phyloP scores from a whole-genome alignment of 2,113 vertebrate species.

The Tilapia sparmanii region DNA sequence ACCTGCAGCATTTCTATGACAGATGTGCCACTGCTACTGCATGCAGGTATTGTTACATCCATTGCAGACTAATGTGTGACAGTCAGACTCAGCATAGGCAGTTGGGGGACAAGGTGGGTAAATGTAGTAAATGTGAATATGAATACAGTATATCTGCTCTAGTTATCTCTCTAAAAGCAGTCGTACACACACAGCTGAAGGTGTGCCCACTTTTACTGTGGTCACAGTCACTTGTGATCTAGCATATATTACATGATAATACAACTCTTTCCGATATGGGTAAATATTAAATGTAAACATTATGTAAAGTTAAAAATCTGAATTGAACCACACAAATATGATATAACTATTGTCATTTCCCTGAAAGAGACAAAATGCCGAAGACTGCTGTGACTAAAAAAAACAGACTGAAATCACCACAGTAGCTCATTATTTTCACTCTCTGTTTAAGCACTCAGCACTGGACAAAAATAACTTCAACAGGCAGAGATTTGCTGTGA shows the following conservation, averaged over 20 bases:
- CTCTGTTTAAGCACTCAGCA: neutral
- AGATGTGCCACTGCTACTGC: neutral
- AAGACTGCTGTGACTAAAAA: neutral
- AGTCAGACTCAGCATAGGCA: neutral
- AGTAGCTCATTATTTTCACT: neutral
- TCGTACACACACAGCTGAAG: neutral
- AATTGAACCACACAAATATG: neutral
- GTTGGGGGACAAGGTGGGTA: neutral
- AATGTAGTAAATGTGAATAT: neutral
- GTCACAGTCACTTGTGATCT: neutral
- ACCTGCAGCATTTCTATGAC: neutral
- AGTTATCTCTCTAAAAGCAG: neutral
- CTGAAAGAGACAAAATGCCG: neutral
- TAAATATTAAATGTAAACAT: neutral
- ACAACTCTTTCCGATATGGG: neutral
- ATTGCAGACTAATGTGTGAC: neutral
- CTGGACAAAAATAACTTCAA: neutral
- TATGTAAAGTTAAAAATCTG: neutral
- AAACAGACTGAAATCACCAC: neutral
- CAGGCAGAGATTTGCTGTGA: neutral
- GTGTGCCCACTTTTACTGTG: neutral
- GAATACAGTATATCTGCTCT: neutral
- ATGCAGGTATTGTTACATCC: neutral
- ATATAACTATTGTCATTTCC: neutral
- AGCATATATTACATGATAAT: neutral